Conservation (phyloP, 2,113 vertebrate genomes). For the Lepisosteus oculatus region DNA sequence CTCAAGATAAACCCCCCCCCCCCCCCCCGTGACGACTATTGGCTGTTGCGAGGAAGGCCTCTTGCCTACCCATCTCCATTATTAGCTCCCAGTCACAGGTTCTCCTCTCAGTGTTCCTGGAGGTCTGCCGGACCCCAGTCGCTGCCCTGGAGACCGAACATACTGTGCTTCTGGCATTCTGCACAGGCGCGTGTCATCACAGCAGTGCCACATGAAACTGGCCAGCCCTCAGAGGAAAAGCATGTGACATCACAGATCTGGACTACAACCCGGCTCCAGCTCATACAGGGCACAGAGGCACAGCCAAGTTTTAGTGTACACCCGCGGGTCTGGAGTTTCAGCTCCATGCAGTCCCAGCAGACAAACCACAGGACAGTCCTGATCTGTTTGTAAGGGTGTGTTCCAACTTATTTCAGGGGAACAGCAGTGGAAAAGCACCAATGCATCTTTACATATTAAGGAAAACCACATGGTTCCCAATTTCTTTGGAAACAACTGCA, state of each 20-base stretch:
- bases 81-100: constrained; percentile 46
- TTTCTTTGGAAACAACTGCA: too few species aligned
- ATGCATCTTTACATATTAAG: too few species aligned
- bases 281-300: neutral
- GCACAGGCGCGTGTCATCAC: constrained; percentile 25
- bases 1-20: too few species aligned
- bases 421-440: too few species aligned
- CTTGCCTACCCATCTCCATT: constrained; percentile 23
- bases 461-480: too few species aligned
- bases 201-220: constrained; percentile 34
- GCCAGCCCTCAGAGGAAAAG: neutral
- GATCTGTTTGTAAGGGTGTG: too few species aligned
- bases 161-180: constrained; percentile 26
- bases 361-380: too few species aligned
- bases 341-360: too few species aligned
- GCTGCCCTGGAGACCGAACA: neutral
- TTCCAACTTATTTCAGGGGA: too few species aligned
- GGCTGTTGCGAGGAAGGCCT: constrained; percentile 24
- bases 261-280: neutral
- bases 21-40: constrained; percentile 12
- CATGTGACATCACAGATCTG: constrained; percentile 11
- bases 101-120: neutral
- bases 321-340: too few species aligned
- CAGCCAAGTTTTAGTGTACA: too few species aligned
- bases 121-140: neutral